Conservation (phyloP, 2,113 vertebrate genomes). For the Menidia beryllina region DNA sequence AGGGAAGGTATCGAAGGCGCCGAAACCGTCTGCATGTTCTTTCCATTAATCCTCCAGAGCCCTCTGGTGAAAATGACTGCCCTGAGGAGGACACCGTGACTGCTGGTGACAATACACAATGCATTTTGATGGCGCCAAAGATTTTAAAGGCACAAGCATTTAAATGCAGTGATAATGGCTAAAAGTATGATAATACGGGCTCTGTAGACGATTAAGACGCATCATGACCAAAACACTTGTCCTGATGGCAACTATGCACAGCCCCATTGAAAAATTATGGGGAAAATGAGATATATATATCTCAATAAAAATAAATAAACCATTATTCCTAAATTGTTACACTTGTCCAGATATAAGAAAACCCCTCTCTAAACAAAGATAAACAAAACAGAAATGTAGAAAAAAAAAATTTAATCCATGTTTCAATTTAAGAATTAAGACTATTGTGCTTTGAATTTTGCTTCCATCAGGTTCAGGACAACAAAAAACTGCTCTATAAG, state of each 20-base stretch:
- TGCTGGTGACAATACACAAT: neutral
- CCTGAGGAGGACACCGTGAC: neutral
- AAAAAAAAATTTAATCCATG: no score
- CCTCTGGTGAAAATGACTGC: neutral
- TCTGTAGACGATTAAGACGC: neutral
- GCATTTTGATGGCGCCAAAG: neutral
- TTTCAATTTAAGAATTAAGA: no score
- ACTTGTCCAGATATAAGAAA: no score
- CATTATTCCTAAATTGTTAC: no score
- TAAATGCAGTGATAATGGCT: neutral
- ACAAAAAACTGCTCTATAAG: neutral
- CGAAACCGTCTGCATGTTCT: neutral
- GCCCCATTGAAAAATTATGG: no score
- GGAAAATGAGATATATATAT: no score
- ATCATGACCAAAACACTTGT: no score
- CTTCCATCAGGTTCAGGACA: neutral
- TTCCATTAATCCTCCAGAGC: neutral
- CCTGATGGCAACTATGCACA: no score
- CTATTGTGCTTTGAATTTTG: no score
- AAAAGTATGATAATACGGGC: neutral
- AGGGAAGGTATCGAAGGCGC: neutral
- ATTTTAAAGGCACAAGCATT: neutral
- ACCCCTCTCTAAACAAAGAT: no score
- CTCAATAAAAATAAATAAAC: no score
- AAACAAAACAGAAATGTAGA: no score